phyloP scores from a whole-genome alignment of 2,797 vertebrate genomes.

The Echiichthys vipera region DNA sequence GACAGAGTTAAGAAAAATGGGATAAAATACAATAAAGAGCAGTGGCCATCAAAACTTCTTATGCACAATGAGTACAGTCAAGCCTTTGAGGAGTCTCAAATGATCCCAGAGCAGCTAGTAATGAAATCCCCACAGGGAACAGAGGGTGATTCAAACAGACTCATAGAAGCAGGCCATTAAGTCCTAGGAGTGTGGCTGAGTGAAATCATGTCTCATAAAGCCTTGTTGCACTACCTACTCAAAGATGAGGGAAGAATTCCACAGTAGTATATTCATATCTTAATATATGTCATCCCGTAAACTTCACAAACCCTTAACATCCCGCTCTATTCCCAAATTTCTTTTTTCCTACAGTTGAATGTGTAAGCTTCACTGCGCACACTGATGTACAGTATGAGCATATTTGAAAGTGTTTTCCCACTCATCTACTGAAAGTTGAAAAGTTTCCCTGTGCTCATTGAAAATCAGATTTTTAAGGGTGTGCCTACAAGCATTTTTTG shows the following conservation, averaged over 20 bases:
- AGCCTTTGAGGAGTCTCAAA: slow-evolving; percentile 46
- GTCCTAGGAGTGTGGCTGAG: slow-evolving; percentile 30
- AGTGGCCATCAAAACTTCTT: slow-evolving; percentile 41
- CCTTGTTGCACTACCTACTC: slow-evolving; percentile 32
- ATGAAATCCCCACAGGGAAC: slow-evolving; percentile 65
- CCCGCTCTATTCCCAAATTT: no score
- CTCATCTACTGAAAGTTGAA: no score
- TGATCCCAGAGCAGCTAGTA: slow-evolving; percentile 42
- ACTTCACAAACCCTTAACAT: slow-evolving; percentile 4
- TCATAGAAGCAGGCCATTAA: slow-evolving; percentile 30
- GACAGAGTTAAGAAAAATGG: slow-evolving; percentile 26
- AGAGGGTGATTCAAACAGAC: slow-evolving; percentile 55
- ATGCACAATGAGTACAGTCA: slow-evolving; percentile 59
- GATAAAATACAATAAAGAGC: slow-evolving; percentile 52
- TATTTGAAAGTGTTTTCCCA: no score
- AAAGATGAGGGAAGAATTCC: slow-evolving; percentile 12
- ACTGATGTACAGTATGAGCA: no score
- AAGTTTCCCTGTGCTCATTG: no score
- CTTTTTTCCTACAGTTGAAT: no score
- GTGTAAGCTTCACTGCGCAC: no score
- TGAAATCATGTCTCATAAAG: slow-evolving; percentile 38
- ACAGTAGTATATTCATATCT: background rate
- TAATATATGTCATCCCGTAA: slow-evolving; percentile 6
- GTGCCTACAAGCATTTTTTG: no score
- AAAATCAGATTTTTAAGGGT: no score